phyloP scores from a whole-genome alignment of 2,797 vertebrate genomes.

The Acomys russatus region DNA sequence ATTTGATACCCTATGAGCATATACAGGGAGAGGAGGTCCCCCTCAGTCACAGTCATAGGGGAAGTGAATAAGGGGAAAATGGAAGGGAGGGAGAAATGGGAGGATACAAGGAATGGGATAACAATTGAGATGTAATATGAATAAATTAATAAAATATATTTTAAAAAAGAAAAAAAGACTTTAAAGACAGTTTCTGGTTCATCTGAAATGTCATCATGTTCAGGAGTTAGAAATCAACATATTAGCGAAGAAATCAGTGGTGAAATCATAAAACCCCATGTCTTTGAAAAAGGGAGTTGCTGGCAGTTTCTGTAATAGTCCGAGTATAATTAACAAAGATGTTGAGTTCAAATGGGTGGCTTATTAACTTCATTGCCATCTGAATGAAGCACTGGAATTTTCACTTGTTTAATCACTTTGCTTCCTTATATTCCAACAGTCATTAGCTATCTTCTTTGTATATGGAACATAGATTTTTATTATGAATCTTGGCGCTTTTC shows the following conservation, averaged over 20 bases:
- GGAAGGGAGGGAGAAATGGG: too few relatives aligned
- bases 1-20: too few relatives aligned
- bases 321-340: background rate
- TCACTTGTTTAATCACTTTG: background rate
- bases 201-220: background rate
- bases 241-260: background rate
- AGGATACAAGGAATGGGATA: too few relatives aligned
- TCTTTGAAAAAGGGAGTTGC: background rate
- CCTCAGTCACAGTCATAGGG: too few relatives aligned
- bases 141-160: too few relatives aligned
- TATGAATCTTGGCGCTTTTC: background rate
- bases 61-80: too few relatives aligned
- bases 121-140: too few relatives aligned
- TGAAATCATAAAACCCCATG: constrained; percentile 12
- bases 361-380: background rate
- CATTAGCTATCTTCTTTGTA: background rate
- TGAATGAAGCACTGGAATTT: background rate
- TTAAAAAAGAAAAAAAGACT: too few relatives aligned
- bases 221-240: background rate
- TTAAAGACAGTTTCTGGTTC: background rate
- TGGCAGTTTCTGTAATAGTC: background rate
- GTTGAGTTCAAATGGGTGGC: background rate
- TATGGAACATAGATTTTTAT: background rate
- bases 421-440: background rate
- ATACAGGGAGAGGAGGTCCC: too few relatives aligned